Evolutionary conservation across 2,888 invertebrate genomes (phyloP).

Genomic region (Leptopilina myrica): DNA sequence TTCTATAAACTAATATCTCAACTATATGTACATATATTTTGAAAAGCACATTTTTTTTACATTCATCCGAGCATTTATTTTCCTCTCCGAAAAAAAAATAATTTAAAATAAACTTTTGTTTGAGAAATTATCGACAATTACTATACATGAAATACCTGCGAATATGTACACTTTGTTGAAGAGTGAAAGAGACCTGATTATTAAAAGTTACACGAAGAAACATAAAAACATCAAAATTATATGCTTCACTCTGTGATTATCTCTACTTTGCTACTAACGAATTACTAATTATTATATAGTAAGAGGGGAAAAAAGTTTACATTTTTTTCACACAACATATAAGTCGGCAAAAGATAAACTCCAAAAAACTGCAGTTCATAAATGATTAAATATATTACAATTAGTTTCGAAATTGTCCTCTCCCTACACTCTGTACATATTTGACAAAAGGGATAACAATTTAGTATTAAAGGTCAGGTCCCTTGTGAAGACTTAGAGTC

Average conservation of each 20-base stretch:
- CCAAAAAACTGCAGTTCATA: too few species aligned
- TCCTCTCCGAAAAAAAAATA: background rate
- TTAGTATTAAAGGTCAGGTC: conserved; percentile 10
- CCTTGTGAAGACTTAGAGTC: conserved; percentile 43
- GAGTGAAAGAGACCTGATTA: background rate
- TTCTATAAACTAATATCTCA: too few species aligned
- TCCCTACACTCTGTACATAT: background rate
- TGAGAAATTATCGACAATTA: conserved; percentile 12
- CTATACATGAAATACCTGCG: background rate
- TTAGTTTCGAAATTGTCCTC: too few species aligned
- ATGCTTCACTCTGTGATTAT: conserved; percentile 23
- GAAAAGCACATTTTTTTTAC: too few species aligned
- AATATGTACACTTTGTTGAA: conserved; percentile 8
- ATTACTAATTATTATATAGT: conserved; percentile 28
- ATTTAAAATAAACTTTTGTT: background rate
- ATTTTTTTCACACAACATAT: conserved; percentile 14
- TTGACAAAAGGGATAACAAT: background rate
- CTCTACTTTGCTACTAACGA: conserved; percentile 36
- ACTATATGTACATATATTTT: background rate
- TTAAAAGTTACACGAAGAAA: conserved; percentile 21
- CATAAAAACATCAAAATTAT: conserved; percentile 36
- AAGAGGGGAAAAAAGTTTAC: background rate
- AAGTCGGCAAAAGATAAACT: background rate
- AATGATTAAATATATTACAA: too few species aligned
- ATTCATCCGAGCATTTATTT: too few species aligned